Evolutionary conservation across 2,113 vertebrate genomes (phyloP).

Genomic region (Neofelis nebulosa): DNA sequence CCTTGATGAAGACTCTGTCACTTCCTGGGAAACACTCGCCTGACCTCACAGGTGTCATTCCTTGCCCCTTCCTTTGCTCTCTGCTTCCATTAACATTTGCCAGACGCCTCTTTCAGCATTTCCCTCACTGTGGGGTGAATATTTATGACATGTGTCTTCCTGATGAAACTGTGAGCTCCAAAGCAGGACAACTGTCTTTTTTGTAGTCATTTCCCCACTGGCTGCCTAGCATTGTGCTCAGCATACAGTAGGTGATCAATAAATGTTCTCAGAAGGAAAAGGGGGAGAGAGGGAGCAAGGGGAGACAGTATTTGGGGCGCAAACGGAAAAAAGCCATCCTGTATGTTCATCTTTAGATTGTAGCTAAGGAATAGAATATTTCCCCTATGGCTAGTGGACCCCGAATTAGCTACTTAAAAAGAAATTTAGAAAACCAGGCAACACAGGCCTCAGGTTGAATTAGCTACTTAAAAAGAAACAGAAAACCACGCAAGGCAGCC

Average conservation of each 20-base stretch:
- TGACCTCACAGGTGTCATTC: neutral
- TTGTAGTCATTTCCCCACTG: neutral
- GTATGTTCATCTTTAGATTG: neutral
- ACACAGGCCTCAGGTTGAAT: neutral
- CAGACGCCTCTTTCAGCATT: neutral
- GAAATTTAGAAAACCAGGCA: neutral
- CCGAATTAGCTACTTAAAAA: slow-evolving; percentile 23
- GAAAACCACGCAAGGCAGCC: neutral
- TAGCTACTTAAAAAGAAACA: neutral
- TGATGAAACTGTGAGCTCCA: neutral
- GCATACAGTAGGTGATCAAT: neutral
- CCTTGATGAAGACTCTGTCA: neutral
- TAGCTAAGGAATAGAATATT: neutral
- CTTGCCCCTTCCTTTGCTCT: neutral
- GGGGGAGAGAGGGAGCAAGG: neutral
- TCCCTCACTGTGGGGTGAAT: neutral
- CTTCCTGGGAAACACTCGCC: neutral
- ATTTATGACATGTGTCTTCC: neutral
- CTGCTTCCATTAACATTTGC: neutral
- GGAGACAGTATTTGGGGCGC: neutral
- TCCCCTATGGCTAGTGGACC: neutral
- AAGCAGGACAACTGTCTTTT: neutral
- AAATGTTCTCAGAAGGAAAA: neutral
- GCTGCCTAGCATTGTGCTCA: neutral
- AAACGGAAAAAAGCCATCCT: neutral